Conservation (phyloP, 2,888 invertebrate species). For the Griposia aprilina region DNA sequence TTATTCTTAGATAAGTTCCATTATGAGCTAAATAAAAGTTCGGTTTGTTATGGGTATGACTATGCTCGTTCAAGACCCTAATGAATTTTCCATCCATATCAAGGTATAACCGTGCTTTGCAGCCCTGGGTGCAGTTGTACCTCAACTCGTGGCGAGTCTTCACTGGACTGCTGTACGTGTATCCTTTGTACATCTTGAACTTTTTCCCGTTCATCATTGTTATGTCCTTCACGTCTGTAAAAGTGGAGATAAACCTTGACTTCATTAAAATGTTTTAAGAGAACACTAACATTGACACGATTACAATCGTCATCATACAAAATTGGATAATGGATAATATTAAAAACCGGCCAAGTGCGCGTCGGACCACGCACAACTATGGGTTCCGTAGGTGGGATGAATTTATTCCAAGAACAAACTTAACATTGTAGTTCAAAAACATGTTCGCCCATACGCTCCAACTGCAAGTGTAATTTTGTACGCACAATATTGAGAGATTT, state of each 20-base stretch:
- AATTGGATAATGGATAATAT: background rate
- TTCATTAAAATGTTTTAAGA: conserved; percentile 9
- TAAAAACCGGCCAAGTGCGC: background rate
- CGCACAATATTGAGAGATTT: no score
- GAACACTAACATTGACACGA: background rate
- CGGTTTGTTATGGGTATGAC: conserved; percentile 67
- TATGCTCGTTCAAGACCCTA: conserved; percentile 60
- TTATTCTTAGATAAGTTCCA: conserved; percentile 62
- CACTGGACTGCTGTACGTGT: conserved; percentile 65
- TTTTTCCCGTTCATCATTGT: conserved; percentile 65
- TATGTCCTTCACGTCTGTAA: conserved; percentile 63
- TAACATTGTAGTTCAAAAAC: no score
- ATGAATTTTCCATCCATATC: conserved; percentile 57
- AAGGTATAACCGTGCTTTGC: conserved; percentile 69
- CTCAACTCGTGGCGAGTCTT: conserved; percentile 56
- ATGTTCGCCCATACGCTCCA: no score
- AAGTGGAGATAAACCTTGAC: background rate
- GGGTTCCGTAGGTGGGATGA: no score
- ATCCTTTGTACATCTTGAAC: conserved; percentile 68
- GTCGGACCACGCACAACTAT: no score
- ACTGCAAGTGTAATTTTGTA: no score
- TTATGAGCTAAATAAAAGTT: conserved; percentile 49
- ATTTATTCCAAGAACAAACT: no score
- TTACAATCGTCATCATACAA: background rate
- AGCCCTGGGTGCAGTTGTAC: conserved; percentile 72